Percentiles rank a stretch among this genome's conserved stretches.
Evolutionary conservation across 2,888 invertebrate species (phyloP).

Genomic region (Harpagoxenus sublaevis): DNA sequence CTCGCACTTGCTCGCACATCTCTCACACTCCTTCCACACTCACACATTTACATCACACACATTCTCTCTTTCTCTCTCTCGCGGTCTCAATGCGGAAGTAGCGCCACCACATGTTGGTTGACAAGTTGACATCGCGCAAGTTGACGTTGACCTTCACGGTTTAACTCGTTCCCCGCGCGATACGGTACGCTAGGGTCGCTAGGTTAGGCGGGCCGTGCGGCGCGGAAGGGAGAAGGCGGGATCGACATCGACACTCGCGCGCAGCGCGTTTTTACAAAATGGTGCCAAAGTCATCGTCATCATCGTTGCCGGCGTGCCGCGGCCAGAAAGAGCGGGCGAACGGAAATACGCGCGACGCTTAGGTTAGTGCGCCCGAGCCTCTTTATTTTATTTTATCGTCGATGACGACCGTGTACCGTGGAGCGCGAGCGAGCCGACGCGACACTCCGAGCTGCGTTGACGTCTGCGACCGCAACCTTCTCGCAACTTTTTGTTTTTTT

Average conservation of each 20-base stretch:
- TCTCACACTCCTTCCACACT: background rate
- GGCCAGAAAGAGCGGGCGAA: background rate
- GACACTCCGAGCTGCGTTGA: background rate
- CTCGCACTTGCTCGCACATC: background rate
- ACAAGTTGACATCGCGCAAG: constrained; percentile 25
- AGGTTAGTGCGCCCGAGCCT: background rate
- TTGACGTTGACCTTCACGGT: constrained; percentile 71
- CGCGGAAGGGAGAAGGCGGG: background rate
- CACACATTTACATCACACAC: background rate
- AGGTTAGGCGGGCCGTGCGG: constrained; percentile 11
- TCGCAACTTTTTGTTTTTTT: background rate
- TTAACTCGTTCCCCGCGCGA: constrained; percentile 26
- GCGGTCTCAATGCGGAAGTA: constrained; percentile 52
- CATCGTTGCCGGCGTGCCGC: background rate
- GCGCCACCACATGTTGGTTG: constrained; percentile 69
- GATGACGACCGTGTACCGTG: background rate
- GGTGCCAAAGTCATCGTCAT: constrained; percentile 37
- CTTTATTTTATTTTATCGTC: background rate
- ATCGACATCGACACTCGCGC: constrained; percentile 49
- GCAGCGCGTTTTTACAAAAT: constrained; percentile 69
- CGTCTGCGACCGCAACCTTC: background rate
- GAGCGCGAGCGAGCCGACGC: background rate
- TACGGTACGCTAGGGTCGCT: constrained; percentile 1
- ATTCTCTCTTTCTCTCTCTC: background rate
- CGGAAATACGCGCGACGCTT: background rate